Evolutionary conservation across 2,113 vertebrate genomes (phyloP).

Genomic region (Phylloscopus trochiloides): DNA sequence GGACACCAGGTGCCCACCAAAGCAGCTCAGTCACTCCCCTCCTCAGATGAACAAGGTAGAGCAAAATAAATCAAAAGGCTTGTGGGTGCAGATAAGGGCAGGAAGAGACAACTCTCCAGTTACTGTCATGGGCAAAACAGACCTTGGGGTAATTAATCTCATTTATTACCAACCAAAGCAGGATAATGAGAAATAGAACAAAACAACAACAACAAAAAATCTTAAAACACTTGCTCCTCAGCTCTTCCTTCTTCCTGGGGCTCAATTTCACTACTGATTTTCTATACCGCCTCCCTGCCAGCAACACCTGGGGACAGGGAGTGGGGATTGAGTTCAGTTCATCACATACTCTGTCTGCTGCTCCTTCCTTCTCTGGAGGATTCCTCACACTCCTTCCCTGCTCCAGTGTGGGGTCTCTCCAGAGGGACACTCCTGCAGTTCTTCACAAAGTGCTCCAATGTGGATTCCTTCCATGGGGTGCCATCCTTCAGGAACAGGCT

Average conservation of each 20-base stretch:
- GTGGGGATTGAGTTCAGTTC: not conserved
- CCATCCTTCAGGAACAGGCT: not conserved
- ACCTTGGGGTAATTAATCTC: not conserved
- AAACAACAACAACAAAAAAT: not conserved
- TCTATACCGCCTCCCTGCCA: not conserved
- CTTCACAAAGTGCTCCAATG: not conserved
- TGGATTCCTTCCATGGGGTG: not conserved
- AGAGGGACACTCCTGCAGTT: not conserved
- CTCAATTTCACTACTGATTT: not conserved
- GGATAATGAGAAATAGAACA: not conserved
- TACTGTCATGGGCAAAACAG: not conserved
- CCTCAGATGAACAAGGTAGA: not conserved
- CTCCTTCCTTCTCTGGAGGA: not conserved
- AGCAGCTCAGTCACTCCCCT: not conserved
- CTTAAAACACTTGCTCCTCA: not conserved
- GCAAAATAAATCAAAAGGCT: not conserved
- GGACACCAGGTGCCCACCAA: not conserved
- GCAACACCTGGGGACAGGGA: not conserved
- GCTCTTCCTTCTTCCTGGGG: not conserved
- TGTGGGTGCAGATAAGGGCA: rapidly evolving
- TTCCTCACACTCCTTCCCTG: not conserved
- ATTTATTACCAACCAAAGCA: not conserved
- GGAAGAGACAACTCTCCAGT: not conserved
- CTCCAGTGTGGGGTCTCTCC: not conserved
- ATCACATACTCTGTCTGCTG: not conserved